A percentile compares a stretch with the other conserved stretches of the same genome.
phyloP scores from a whole-genome alignment of 2,113 vertebrate species.

The Ochotona curzoniae region DNA sequence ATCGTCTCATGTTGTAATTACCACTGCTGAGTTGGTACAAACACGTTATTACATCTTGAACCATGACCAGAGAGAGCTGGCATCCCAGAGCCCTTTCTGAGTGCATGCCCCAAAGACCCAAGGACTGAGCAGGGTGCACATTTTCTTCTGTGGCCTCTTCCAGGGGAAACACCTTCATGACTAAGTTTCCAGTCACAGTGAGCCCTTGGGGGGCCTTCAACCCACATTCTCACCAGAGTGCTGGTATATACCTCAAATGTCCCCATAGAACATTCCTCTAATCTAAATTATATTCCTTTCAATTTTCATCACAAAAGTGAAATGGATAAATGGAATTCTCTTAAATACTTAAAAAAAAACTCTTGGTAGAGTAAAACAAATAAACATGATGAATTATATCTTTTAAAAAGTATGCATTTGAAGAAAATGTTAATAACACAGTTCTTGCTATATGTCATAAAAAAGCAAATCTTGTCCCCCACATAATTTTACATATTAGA shows the following conservation, averaged over 20 bases:
- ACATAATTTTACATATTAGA: slow-evolving; percentile 22
- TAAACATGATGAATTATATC: not conserved
- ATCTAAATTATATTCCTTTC: slow-evolving; percentile 24
- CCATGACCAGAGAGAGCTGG: no score
- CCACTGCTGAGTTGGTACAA: no score
- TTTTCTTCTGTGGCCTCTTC: no score
- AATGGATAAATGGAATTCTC: slow-evolving; percentile 22
- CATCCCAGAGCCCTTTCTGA: no score
- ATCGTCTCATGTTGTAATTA: no score
- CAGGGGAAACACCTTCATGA: no score
- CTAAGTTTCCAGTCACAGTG: no score
- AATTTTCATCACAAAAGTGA: slow-evolving; percentile 30
- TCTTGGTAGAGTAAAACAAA: slow-evolving; percentile 38
- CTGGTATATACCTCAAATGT: slow-evolving; percentile 3
- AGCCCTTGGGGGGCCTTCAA: no score
- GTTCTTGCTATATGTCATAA: not conserved
- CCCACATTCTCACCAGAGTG: no score
- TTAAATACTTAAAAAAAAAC: not conserved
- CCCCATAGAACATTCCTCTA: slow-evolving; percentile 37
- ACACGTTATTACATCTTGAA: no score
- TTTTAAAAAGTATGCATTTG: slow-evolving; percentile 11
- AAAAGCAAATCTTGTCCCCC: slow-evolving; percentile 23
- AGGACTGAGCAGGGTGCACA: no score
- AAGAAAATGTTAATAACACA: slow-evolving; percentile 27
- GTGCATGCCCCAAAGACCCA: no score